A percentile compares a stretch with the other conserved stretches of the same genome.
Evolutionary conservation across 2,113 vertebrate species (phyloP).

Genomic region (Scatophagus argus): DNA sequence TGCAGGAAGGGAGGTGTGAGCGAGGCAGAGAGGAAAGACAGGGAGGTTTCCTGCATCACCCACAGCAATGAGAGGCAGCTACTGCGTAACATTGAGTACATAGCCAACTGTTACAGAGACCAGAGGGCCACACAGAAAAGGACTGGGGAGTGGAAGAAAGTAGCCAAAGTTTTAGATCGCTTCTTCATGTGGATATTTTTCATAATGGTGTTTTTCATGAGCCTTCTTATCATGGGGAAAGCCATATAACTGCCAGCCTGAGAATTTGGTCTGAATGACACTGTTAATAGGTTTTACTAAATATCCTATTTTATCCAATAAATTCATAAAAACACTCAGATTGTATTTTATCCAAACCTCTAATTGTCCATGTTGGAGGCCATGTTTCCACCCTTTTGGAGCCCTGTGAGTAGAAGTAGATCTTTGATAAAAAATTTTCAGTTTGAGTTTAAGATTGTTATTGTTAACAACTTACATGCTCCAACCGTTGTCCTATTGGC

Average conservation of each 20-base stretch:
- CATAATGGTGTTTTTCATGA: conserved; percentile 92
- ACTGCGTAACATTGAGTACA: conserved; percentile 85
- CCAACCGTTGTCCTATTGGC: background rate
- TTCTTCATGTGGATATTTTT: conserved; percentile 95
- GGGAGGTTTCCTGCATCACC: conserved; percentile 14
- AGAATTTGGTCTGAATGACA: background rate
- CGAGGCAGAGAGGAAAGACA: conserved; percentile 51
- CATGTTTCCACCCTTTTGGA: background rate
- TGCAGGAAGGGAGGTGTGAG: conserved; percentile 73
- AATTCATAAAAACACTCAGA: background rate
- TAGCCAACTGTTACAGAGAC: conserved; percentile 86
- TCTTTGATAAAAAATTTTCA: background rate
- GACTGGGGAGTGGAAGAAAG: conserved; percentile 89
- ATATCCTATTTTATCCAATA: background rate
- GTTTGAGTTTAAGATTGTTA: conserved; percentile 13
- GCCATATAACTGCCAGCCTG: conserved; percentile 79
- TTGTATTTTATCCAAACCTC: background rate
- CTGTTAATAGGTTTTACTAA: background rate
- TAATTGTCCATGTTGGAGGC: background rate
- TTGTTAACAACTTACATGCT: conserved; percentile 11
- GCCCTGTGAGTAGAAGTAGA: background rate
- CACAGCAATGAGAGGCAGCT: conserved; percentile 81
- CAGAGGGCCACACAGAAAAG: conserved; percentile 86
- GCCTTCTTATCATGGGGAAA: conserved; percentile 88
- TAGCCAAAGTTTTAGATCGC: conserved; percentile 91